Conservation (phyloP, 2,113 vertebrate genomes). For the Sylvietta virens region DNA sequence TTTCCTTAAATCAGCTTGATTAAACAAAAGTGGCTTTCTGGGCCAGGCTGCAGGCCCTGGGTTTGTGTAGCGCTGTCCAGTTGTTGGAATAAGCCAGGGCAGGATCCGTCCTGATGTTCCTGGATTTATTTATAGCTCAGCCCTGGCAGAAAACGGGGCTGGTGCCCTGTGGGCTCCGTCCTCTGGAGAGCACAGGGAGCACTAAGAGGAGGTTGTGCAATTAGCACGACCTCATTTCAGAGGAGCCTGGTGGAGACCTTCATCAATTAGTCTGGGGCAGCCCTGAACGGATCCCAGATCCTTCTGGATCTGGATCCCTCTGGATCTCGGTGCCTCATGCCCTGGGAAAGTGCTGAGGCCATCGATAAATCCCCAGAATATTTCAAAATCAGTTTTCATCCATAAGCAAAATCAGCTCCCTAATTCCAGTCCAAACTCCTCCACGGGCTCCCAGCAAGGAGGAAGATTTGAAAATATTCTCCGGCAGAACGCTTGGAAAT, state of each 20-base stretch:
- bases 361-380: fast-evolving
- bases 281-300: fast-evolving
- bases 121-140: background rate
- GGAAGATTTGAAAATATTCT: background rate
- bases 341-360: background rate
- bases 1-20: background rate
- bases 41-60: background rate
- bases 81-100: background rate
- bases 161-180: background rate
- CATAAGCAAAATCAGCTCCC: background rate
- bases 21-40: background rate
- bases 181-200: background rate
- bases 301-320: background rate
- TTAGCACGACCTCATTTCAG: background rate
- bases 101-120: background rate
- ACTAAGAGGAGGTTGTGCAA: background rate
- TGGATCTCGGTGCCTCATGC: fast-evolving
- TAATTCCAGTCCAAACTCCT: background rate
- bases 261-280: background rate
- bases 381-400: background rate
- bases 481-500: background rate
- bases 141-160: background rate
- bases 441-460: fast-evolving
- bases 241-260: background rate
- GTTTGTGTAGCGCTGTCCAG: fast-evolving